phyloP scores from a whole-genome alignment of 2,113 vertebrate genomes.

The Cercopithecus mona region DNA sequence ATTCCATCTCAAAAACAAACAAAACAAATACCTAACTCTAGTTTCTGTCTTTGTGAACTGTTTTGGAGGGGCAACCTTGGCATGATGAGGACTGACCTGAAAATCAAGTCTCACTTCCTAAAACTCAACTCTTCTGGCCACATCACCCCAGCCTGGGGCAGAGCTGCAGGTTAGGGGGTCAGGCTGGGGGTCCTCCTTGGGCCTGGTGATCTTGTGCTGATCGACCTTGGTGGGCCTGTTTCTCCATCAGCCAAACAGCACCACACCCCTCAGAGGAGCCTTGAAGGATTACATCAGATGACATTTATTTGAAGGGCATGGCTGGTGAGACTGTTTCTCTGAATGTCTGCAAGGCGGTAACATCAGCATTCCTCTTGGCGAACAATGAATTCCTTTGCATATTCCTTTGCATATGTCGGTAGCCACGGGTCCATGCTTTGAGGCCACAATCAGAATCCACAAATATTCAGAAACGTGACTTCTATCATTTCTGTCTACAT shows the following conservation, averaged over 20 bases:
- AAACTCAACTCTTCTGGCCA: neutral
- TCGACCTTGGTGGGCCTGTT: neutral
- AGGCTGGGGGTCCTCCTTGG: too few relatives aligned
- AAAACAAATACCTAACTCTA: neutral
- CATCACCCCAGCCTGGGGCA: neutral
- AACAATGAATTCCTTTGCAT: too few relatives aligned
- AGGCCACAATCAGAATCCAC: neutral
- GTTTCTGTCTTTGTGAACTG: neutral
- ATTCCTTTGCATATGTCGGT: too few relatives aligned
- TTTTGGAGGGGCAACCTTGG: neutral
- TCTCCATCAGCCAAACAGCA: neutral
- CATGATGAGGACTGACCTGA: neutral
- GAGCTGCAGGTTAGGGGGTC: neutral
- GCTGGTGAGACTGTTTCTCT: neutral
- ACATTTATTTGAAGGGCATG: neutral
- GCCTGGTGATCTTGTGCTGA: neutral
- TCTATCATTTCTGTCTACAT: neutral
- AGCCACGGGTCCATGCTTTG: rapidly evolving
- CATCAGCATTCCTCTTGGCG: neutral
- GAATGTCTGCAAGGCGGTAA: neutral
- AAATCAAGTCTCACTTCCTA: neutral
- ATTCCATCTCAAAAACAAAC: too few relatives aligned
- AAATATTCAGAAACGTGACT: rapidly evolving
- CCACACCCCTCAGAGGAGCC: too few relatives aligned
- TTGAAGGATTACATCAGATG: neutral